Conservation (phyloP, 1,140 invertebrate species). For the Phocides pigmalion region DNA sequence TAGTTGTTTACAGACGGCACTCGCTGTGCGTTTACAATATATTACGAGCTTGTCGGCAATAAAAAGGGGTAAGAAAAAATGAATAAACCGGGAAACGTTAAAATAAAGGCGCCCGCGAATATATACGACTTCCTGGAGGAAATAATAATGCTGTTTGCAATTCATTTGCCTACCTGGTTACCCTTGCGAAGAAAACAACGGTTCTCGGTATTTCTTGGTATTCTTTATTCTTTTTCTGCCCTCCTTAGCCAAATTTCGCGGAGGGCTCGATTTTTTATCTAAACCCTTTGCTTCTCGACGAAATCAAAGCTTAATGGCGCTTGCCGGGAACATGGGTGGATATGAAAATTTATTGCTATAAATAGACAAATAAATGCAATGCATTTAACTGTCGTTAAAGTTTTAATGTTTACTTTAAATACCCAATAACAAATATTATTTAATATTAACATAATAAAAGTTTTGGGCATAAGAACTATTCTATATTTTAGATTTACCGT, state of each 20-base stretch:
- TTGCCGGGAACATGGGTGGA: slow-evolving; percentile 43
- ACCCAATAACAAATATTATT: too few species aligned
- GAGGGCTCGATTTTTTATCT: slow-evolving; percentile 73
- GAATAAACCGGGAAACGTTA: slow-evolving; percentile 77
- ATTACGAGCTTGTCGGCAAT: slow-evolving; percentile 78
- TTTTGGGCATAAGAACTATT: too few species aligned
- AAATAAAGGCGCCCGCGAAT: slow-evolving; percentile 80
- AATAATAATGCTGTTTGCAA: slow-evolving; percentile 84
- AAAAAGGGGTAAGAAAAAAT: slow-evolving; percentile 82
- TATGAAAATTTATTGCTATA: slow-evolving; percentile 45
- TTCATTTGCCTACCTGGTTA: slow-evolving; percentile 82
- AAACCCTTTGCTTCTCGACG: slow-evolving; percentile 70
- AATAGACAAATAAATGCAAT: too few species aligned
- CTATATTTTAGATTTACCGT: too few species aligned
- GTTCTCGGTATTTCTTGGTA: slow-evolving; percentile 53
- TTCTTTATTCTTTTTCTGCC: slow-evolving; percentile 49
- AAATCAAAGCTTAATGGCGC: slow-evolving; percentile 76
- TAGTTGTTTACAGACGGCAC: slow-evolving; percentile 79
- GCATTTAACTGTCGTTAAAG: too few species aligned
- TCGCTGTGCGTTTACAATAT: slow-evolving; percentile 78
- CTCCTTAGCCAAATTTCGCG: slow-evolving; percentile 65
- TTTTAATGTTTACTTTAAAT: too few species aligned
- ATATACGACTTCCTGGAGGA: slow-evolving; percentile 83
- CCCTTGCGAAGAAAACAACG: slow-evolving; percentile 77
- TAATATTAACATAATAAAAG: too few species aligned